A percentile compares a stretch with the other conserved stretches of the same genome.
Evolutionary conservation across 2,797 vertebrate genomes (phyloP).

Genomic region (Microchirus variegatus): DNA sequence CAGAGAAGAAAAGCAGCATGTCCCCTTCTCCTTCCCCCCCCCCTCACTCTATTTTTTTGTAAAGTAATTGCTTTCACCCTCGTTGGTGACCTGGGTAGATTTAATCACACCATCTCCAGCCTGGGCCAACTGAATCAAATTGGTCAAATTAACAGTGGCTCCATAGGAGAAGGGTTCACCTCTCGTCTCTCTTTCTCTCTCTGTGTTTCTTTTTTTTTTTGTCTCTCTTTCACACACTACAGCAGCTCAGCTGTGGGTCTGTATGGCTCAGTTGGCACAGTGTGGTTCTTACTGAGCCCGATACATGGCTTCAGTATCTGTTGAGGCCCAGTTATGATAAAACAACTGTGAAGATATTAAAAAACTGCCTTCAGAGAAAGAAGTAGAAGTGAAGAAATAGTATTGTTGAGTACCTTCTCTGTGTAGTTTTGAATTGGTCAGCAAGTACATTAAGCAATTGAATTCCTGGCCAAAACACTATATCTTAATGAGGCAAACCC

Average conservation of each 20-base stretch:
- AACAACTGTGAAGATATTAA: slow-evolving; percentile 29
- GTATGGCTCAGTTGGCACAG: slow-evolving; percentile 55
- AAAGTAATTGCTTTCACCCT: slow-evolving; percentile 87
- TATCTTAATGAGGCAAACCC: too few species aligned
- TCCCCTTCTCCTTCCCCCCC: slow-evolving; percentile 56
- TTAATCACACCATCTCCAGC: slow-evolving; percentile 81
- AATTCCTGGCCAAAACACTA: too few species aligned
- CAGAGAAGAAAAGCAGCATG: slow-evolving; percentile 53
- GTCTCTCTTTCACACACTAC: slow-evolving; percentile 1
- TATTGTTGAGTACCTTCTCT: background rate
- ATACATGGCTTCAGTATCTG: slow-evolving; percentile 49
- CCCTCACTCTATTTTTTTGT: slow-evolving; percentile 77
- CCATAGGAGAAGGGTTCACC: slow-evolving; percentile 65
- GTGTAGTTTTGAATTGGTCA: too few species aligned
- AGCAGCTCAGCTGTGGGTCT: slow-evolving; percentile 48
- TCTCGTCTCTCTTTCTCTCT: slow-evolving; percentile 10
- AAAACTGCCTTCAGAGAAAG: slow-evolving; percentile 35
- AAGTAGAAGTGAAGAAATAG: slow-evolving; percentile 5
- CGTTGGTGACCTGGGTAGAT: slow-evolving; percentile 82
- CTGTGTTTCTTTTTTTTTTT: background rate
- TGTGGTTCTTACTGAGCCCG: slow-evolving; percentile 49
- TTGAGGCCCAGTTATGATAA: slow-evolving; percentile 17
- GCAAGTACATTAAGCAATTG: too few species aligned
- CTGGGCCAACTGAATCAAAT: slow-evolving; percentile 82
- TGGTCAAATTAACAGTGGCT: slow-evolving; percentile 80